Evolutionary conservation across 1,140 invertebrate genomes (phyloP).

Genomic region (Camponotus floridanus): DNA sequence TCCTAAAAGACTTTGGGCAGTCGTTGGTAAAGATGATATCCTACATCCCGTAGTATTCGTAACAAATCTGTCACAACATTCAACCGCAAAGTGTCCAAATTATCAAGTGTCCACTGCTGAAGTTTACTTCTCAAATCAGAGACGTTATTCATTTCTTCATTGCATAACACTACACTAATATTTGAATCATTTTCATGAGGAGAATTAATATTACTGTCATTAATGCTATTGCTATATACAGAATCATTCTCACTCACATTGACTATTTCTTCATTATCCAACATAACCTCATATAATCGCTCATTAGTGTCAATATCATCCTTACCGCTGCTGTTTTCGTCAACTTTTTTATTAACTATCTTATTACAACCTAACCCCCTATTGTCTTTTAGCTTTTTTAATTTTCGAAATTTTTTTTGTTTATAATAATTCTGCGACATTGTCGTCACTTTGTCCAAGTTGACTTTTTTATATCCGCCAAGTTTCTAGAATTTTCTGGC

Average conservation of each 20-base stretch:
- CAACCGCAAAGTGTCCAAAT: not conserved
- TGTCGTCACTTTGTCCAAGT: not conserved
- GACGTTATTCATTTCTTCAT: not conserved
- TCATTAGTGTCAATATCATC: not conserved
- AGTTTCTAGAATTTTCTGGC: no score
- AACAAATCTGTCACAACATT: conserved; percentile 5
- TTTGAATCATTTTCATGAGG: not conserved
- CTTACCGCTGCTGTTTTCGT: not conserved
- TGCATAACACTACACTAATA: not conserved
- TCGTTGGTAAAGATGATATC: not conserved
- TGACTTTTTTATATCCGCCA: no score
- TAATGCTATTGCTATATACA: no score
- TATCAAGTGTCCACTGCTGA: not conserved
- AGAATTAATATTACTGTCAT: conserved; percentile 2
- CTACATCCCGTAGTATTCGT: not conserved
- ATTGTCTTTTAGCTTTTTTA: not conserved
- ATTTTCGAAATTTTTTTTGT: not conserved
- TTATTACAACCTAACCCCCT: not conserved
- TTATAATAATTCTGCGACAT: conserved; percentile 11
- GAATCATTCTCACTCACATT: no score
- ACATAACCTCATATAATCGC: not conserved
- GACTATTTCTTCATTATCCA: not conserved
- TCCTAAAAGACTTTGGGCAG: not conserved
- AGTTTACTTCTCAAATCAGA: not conserved
- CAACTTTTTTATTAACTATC: not conserved